A percentile compares a stretch with the other conserved stretches of the same genome.
Conservation (phyloP, 2,888 invertebrate genomes). For the Sesia bembeciformis region DNA sequence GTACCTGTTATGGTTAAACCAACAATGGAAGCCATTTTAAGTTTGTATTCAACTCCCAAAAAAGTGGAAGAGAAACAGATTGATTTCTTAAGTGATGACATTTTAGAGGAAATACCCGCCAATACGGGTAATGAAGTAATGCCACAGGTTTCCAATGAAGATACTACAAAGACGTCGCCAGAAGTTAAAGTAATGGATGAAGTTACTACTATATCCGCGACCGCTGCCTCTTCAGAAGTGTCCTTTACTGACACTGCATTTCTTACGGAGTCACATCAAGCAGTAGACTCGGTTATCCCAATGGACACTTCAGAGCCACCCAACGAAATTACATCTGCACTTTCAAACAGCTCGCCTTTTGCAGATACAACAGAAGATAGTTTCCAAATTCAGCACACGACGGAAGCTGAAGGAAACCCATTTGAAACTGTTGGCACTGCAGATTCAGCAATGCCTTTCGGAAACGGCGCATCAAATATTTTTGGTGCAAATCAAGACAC, state of each 20-base stretch:
- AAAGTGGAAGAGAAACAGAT: constrained; percentile 54
- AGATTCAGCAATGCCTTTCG: constrained; percentile 16
- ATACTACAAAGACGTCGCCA: not conserved
- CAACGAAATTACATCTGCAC: constrained; percentile 16
- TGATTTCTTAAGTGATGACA: constrained; percentile 76
- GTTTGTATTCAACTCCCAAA: constrained; percentile 68
- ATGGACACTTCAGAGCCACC: constrained; percentile 56
- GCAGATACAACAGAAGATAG: constrained; percentile 27
- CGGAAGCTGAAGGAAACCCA: constrained; percentile 45
- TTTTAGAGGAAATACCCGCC: constrained; percentile 33
- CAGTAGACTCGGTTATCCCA: constrained; percentile 13
- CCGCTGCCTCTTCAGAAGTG: not conserved
- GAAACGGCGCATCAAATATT: constrained; percentile 21
- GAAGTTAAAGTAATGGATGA: too few relatives aligned
- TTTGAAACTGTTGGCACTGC: constrained; percentile 33
- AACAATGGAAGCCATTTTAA: constrained; percentile 75
- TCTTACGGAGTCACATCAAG: not conserved
- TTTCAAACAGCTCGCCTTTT: constrained; percentile 42
- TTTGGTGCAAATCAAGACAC: constrained; percentile 30
- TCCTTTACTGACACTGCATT: not conserved
- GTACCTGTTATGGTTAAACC: constrained; percentile 64
- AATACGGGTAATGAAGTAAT: not conserved
- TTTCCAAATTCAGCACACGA: constrained; percentile 14
- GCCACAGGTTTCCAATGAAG: not conserved
- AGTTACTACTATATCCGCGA: too few relatives aligned